Evolutionary conservation across 2,113 vertebrate genomes (phyloP), one percentile per base, ranked within the genome.

Genomic region (Triplophysa rosa): DNA sequence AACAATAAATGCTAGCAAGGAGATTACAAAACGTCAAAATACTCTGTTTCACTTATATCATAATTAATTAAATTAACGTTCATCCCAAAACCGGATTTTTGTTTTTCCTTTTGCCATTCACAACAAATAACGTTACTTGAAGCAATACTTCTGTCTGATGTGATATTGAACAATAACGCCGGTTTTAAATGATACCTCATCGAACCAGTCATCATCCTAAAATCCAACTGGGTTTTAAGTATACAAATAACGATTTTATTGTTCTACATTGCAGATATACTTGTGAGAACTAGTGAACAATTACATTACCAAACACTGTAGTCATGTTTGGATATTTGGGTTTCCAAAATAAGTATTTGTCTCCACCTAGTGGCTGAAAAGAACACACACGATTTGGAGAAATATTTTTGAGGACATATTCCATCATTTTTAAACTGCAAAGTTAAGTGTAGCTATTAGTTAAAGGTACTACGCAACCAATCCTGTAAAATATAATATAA

Each of bases 291-390:
- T 8, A 7, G 29, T 33, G 29, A 33, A 33, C 4, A 33, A 33
- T 6, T 33, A 37, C 5, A 37, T 37, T 37, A 6, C 6, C 33
- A 37, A 8, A 37, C 33, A 37, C 33, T 37, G 4, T 29, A 7
- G 6, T 37, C 33, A 37, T 29, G 13, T 24, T 59, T 24, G 3
- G n/a, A 23, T 14, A 23, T 19, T 40, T 13, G 26, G 63, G 2
- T 77, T 26, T 65, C 8, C 45, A 72, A 67, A 56, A 79, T 63
- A 10, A 58, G 8, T 37, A 23, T 0, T 58, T 59, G 66, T 61
- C 67, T 47, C 70, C 71, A 62, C 47, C 82, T 65, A 23, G 77
- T 80, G 77, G 65, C 2, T 11, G 1, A 72, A 58, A 58, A 16
- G 2, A 70, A 29, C 1, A 24, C 21, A 10, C 42, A 11, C 10